Evolutionary conservation across 2,888 invertebrate genomes (phyloP).

Genomic region (Isoperla grammatica): DNA sequence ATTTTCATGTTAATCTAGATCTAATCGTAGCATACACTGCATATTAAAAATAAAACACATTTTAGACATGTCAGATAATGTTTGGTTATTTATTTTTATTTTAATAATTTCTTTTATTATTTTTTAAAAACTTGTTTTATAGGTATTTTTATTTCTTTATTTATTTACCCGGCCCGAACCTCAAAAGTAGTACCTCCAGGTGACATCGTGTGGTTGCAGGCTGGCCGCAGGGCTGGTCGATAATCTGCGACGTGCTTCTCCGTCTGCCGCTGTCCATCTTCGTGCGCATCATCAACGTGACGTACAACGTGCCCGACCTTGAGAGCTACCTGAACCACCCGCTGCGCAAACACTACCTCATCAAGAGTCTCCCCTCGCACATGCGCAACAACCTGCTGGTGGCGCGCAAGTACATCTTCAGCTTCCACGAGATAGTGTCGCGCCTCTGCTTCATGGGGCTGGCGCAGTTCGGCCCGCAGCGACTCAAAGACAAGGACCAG

Average conservation of each 20-base stretch:
- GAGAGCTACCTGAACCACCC: slow-evolving; percentile 58
- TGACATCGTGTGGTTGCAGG: slow-evolving; percentile 43
- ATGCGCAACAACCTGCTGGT: slow-evolving; percentile 50
- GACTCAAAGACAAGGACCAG: slow-evolving; percentile 61
- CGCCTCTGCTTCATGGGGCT: slow-evolving; percentile 62
- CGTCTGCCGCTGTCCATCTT: slow-evolving; percentile 67
- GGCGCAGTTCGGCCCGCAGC: slow-evolving; percentile 60
- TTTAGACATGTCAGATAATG: too few relatives aligned
- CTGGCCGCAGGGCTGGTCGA: slow-evolving; percentile 60
- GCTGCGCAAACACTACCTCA: slow-evolving; percentile 55
- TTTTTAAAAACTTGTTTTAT: too few relatives aligned
- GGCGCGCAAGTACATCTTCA: slow-evolving; percentile 54
- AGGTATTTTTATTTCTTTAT: too few relatives aligned
- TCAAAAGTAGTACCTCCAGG: too few relatives aligned
- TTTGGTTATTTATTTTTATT: too few relatives aligned
- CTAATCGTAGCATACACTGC: too few relatives aligned
- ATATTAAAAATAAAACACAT: too few relatives aligned
- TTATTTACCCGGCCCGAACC: too few relatives aligned
- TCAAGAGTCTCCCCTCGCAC: slow-evolving; percentile 54
- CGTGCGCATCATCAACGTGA: slow-evolving; percentile 57
- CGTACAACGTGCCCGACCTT: slow-evolving; percentile 52
- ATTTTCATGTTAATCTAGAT: too few relatives aligned
- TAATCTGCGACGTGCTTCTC: slow-evolving; percentile 62
- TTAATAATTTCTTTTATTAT: too few relatives aligned
- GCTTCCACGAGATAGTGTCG: slow-evolving; percentile 51